A percentile compares a stretch with the other conserved stretches of the same genome.
Conservation (phyloP, 2,113 vertebrate genomes). For the Sinocyclocheilus anophthalmus region DNA sequence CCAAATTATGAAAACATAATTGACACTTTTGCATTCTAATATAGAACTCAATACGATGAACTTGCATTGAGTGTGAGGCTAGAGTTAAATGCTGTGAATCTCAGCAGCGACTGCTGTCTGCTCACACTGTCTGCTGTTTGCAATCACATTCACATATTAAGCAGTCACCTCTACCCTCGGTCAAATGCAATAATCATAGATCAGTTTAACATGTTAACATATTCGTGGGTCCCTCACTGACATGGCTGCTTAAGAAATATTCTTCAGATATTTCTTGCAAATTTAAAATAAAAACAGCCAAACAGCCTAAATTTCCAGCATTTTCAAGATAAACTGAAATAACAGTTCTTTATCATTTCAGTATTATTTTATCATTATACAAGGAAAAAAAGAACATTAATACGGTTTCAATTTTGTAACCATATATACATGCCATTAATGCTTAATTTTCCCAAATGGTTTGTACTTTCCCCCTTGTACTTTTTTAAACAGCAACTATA, state of each 20-base stretch:
- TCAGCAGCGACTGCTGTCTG: neutral
- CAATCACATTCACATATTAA: conserved; percentile 37
- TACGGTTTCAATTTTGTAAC: neutral
- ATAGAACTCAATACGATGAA: neutral
- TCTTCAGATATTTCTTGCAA: neutral
- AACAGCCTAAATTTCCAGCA: neutral
- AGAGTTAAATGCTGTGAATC: neutral
- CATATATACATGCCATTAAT: neutral
- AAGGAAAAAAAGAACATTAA: too few species aligned
- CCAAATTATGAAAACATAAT: neutral
- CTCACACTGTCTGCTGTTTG: conserved; percentile 26
- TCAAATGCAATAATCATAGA: conserved; percentile 23
- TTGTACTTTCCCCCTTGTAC: neutral
- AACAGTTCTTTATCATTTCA: neutral
- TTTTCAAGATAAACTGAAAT: neutral
- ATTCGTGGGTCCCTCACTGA: neutral
- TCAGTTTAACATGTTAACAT: conserved; percentile 22
- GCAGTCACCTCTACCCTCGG: conserved; percentile 14
- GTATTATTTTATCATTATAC: too few species aligned
- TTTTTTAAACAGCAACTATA: neutral
- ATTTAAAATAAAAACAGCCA: conserved; percentile 1
- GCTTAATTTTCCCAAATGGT: neutral
- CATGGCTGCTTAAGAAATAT: neutral
- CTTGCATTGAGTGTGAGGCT: neutral
- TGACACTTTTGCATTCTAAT: neutral